These are phyloP conservation scores for Lochmaea crataegi DNA, from an alignment of 2,888 invertebrate genomes.

Conservation along the genomic window DNA sequence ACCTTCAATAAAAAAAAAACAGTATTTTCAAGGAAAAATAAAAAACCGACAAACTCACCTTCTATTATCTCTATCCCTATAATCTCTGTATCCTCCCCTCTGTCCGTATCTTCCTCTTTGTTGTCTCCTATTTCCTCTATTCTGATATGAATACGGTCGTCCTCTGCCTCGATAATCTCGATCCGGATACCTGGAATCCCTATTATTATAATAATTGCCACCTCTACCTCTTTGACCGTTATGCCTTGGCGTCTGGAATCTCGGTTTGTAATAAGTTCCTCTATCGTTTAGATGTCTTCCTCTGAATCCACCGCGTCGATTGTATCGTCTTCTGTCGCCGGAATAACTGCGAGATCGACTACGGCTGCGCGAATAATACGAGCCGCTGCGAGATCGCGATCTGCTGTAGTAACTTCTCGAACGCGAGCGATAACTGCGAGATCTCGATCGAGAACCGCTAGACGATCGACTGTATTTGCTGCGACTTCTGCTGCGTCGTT, in stretches of 20 bases:
- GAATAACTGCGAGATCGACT: conserved; percentile 69
- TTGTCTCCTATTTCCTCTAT: conserved; percentile 53
- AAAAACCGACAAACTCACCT: conserved; percentile 56
- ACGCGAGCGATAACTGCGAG: conserved; percentile 64
- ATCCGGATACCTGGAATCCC: conserved; percentile 61
- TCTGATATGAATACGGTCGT: conserved; percentile 61
- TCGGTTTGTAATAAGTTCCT: conserved; percentile 83
- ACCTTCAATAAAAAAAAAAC: conserved; percentile 46
- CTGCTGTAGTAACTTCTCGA: conserved; percentile 74
- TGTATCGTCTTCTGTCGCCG: conserved; percentile 62
- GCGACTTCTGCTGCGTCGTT: conserved; percentile 75
- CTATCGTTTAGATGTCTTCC: conserved; percentile 70
- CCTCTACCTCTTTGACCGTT: conserved; percentile 67
- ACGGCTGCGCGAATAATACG: conserved; percentile 70
- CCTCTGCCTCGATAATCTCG: conserved; percentile 62
- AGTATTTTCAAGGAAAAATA: background rate
- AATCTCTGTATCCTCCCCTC: conserved; percentile 72
- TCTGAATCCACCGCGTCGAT: conserved; percentile 66
- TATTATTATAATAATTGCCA: conserved; percentile 60
- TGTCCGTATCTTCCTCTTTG: conserved; percentile 60
- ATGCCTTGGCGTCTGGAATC: conserved; percentile 74
- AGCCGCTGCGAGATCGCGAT: conserved; percentile 64
- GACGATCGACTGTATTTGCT: conserved; percentile 63
- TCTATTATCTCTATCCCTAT: conserved; percentile 68
- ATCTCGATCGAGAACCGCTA: conserved; percentile 66